Evolutionary conservation across 2,113 vertebrate species (phyloP), one percentile per base, ranked within the genome.

Genomic region (Paedocypris sp.): DNA sequence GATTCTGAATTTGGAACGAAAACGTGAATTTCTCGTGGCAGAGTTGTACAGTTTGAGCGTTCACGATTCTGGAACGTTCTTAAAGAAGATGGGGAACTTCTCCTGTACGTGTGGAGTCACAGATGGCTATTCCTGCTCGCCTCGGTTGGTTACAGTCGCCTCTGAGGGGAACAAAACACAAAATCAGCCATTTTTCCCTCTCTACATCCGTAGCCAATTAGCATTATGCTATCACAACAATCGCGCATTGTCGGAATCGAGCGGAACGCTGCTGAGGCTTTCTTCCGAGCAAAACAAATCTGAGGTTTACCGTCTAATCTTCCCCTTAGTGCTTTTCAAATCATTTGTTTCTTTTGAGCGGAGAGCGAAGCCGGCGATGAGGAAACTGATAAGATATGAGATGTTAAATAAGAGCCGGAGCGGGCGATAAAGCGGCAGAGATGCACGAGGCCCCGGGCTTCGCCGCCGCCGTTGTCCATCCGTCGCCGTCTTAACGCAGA

Each of bases 321-420:
- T 22, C 59, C 62, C 58, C 54, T 43, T 50, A 53, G 50, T 62
- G 57, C 28, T 57, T 45, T 33, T 61, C 35, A 16, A 49, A 26
- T 26, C 36, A 66, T 66, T 45, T 26, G 36, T 50, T 22, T 47
- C 46, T 33, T 50, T 26, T 43, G 49, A 66, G 62, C 69, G 61
- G 49, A 47, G 64, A 58, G 52, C 56, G 19, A 57, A 23, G 8
- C 31, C 29, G 42, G n/a, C n/a, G 63, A 48, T 53, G 59, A 63
- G 57, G 64, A 64, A 69, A 74, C 53, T 65, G 51, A 63, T 68
- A 61, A 62, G 69, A 63, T 41, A 52, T 62, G 64, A 65, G 56
- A 69, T 68, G 72, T 75, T 75, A 70, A 70, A 61, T 63, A 59
- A 66, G 63, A 42, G 58, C 36, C 36, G n/a, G 47, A 42, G 29